Conservation (phyloP, 2,888 invertebrate genomes). For the Chouioia cunea region DNA sequence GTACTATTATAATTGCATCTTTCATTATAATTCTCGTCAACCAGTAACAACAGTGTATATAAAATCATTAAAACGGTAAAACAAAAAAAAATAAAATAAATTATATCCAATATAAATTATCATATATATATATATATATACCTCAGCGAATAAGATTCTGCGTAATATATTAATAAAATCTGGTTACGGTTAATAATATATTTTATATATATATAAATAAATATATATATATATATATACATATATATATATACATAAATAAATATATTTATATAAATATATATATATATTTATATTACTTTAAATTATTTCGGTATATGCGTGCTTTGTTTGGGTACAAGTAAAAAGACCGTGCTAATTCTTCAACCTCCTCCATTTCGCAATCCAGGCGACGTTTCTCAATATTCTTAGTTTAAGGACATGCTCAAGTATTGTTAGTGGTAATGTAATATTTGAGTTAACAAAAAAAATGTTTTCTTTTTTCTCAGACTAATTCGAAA, state of each 20-base stretch:
- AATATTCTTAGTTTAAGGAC: slow-evolving; percentile 17
- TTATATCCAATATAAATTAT: slow-evolving; percentile 67
- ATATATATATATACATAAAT: too few species aligned
- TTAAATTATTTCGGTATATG: slow-evolving; percentile 59
- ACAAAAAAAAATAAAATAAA: slow-evolving; percentile 67
- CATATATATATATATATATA: slow-evolving; percentile 47
- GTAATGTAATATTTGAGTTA: too few species aligned
- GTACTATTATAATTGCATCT: slow-evolving; percentile 51
- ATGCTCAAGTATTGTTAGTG: background rate
- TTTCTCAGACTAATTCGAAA: too few species aligned
- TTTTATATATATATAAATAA: too few species aligned
- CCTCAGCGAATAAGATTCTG: slow-evolving; percentile 61
- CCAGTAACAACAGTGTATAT: slow-evolving; percentile 66
- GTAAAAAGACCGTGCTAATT: slow-evolving; percentile 58
- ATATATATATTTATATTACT: slow-evolving; percentile 43
- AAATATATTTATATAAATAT: too few species aligned
- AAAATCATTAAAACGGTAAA: slow-evolving; percentile 68
- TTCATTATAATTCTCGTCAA: slow-evolving; percentile 53
- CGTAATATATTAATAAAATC: slow-evolving; percentile 66
- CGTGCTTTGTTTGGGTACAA: slow-evolving; percentile 53
- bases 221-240: too few species aligned
- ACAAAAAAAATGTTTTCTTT: too few species aligned
- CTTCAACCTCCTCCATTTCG: slow-evolving; percentile 9
- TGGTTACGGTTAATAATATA: slow-evolving; percentile 57
- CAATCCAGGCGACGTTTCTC: background rate